Percentiles rank a stretch among this genome's conserved stretches.
These are phyloP conservation scores for Saturnia japonica DNA, from an alignment of 2,888 invertebrate genomes.

Conservation along the genomic window DNA sequence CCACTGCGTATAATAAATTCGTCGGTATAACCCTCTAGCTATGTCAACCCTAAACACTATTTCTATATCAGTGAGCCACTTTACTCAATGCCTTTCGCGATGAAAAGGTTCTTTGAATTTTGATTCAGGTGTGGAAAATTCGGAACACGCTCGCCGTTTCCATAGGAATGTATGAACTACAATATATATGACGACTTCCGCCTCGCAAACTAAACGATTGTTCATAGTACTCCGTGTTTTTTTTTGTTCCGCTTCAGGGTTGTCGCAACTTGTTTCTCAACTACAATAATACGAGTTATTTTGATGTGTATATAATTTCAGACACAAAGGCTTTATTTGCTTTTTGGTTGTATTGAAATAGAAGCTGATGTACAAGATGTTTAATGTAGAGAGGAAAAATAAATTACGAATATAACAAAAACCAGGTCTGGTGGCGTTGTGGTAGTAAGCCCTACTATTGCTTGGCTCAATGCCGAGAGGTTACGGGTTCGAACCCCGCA, in stretches of 20 bases:
- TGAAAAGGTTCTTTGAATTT: conserved; percentile 14
- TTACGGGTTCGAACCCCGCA: too few species aligned
- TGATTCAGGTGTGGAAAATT: conserved; percentile 14
- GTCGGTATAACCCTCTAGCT: background rate
- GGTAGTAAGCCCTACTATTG: too few species aligned
- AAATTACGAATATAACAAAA: too few species aligned
- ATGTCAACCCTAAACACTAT: background rate
- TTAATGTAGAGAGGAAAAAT: too few species aligned
- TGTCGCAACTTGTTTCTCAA: background rate
- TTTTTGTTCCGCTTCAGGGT: background rate
- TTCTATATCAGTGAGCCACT: conserved; percentile 12
- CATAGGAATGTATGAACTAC: conserved; percentile 3
- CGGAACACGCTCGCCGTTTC: conserved; percentile 10
- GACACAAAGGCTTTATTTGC: too few species aligned
- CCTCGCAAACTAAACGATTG: conserved; percentile 4
- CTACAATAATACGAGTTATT: background rate
- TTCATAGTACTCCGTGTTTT: background rate
- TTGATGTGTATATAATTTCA: background rate
- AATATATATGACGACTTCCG: conserved; percentile 9
- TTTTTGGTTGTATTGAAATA: too few species aligned
- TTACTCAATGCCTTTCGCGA: background rate
- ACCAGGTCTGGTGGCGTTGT: too few species aligned
- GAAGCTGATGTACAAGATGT: too few species aligned
- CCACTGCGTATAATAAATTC: background rate
- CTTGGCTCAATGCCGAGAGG: too few species aligned